Evolutionary conservation across 2,113 vertebrate genomes (phyloP), one percentile per base, ranked within the genome.

Genomic region (Oryzias javanicus): DNA sequence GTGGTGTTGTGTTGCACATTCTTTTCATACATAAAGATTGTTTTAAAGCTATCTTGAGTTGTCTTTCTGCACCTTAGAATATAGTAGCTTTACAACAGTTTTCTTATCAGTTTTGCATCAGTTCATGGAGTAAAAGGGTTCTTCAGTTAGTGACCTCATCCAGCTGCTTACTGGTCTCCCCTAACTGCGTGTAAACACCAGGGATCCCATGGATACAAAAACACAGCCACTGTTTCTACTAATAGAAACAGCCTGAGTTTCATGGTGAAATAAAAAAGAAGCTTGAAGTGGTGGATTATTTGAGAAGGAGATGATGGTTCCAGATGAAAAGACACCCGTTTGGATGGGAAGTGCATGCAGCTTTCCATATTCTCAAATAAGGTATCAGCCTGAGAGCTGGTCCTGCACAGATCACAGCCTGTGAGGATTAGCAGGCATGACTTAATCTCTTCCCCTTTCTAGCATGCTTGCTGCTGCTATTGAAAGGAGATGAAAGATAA

Each of bases 391-490:
- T 69, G 75, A 62, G 44, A 77, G 76, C 80, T 58, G 62, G 68
- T 80, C 67, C 81, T 85, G 75, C 78, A 84, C 52, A 81, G 74
- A 86, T 83, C 83, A 74, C 82, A 85, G 78, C 78, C 84, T 83
- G 80, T 63, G 79, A 82, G 88, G 86, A 89, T 90, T 89, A 90
- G 66, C 78, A 78, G 74, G 54, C 82, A 81, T 82, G 71, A 83
- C 80, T 88, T 90, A 90, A 90, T 88, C 87, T 89, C 74, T 82
- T 68, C 57, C 74, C 62, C 75, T 69, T 78, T 78, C 67, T 74
- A 85, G 70, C 81, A 47, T 67, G 70, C 66, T 69, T 67, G 67
- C 57, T 67, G 73, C 69, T 78, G 70, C 81, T 76, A 60, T 53
- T 79, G 76, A 86, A 48, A 59, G 17, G 40, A 73, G 68, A 82